Evolutionary conservation across 2,113 vertebrate genomes (phyloP), one percentile per base, ranked within the genome.

Genomic region (Larimichthys polyactis): DNA sequence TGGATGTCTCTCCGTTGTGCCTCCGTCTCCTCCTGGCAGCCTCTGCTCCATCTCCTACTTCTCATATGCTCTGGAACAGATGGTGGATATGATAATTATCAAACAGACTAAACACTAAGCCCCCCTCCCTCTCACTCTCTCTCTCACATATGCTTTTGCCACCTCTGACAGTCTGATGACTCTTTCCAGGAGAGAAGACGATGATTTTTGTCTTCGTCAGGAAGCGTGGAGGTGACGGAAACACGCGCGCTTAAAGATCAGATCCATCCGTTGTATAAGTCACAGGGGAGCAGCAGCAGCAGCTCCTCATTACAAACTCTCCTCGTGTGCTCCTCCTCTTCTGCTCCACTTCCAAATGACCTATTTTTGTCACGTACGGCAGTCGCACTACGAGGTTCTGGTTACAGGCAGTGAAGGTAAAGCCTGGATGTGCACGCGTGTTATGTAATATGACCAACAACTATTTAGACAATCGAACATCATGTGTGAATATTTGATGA

Each of bases 51-150:
- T 81, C 79, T 84, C 71, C 79, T 57, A 52, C 84, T 90, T 82
- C 81, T 91, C 85, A 85, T 82, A 85, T 81, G 86, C 86, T 90
- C 72, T 14, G 11, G 36, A 76, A 63, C 90, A 93, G 91, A 93
- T 91, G 89, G 91, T 64, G 75, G 65, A 77, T 75, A 82, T 87
- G 81, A 86, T 90, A 88, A 90, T 90, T 85, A 84, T 68, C 88
- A 81, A 75, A 78, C 72, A 79, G 63, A 68, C 85, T 73, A 73
- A 88, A 84, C 87, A 83, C 64, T 81, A 81, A 86, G 19, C 22
- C 66, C 59, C 16, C 52, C 66, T 54, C 16, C 52, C 2, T 67
- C 73, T 40, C 44, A 22, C 16, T 19, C 71, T 16, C 40, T 60
- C 48, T 54, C 64, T 7, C 64, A 49, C 79, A 71, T n/a, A 83